Conservation (phyloP, 2,113 vertebrate genomes). For the Etia nguti region DNA sequence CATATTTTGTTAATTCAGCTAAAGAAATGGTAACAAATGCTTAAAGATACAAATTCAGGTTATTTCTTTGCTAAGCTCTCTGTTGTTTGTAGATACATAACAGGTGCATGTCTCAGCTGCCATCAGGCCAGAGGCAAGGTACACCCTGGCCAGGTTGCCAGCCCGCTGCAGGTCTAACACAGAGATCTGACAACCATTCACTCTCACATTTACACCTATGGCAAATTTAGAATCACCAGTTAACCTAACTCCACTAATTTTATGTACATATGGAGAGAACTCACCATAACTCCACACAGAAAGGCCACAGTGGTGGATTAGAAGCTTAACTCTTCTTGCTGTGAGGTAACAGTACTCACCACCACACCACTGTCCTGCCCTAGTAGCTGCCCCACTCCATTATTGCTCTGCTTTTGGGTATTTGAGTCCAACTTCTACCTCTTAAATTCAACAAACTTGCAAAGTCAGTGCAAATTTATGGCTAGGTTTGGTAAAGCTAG, state of each 20-base stretch:
- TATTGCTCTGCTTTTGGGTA: neutral
- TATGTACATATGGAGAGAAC: neutral
- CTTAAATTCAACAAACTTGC: neutral
- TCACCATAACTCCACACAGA: neutral
- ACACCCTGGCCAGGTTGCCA: neutral
- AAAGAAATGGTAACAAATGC: neutral
- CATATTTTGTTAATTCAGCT: neutral
- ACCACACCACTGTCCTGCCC: neutral
- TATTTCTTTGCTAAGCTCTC: neutral
- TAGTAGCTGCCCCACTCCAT: neutral
- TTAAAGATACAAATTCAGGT: neutral
- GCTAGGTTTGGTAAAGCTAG: neutral
- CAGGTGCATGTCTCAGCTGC: neutral
- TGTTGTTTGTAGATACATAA: neutral
- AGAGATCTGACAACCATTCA: neutral
- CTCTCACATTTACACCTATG: neutral
- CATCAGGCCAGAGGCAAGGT: neutral
- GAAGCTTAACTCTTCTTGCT: neutral
- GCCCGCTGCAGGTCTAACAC: neutral
- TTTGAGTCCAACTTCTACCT: neutral
- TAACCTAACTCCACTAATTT: neutral
- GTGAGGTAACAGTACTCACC: neutral
- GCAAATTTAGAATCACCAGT: neutral
- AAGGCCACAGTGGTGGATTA: neutral
- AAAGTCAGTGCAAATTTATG: neutral